Base-by-base conservation (phyloP, 2,888 invertebrate species). In the Leptarthrus brevirostris region DNA sequence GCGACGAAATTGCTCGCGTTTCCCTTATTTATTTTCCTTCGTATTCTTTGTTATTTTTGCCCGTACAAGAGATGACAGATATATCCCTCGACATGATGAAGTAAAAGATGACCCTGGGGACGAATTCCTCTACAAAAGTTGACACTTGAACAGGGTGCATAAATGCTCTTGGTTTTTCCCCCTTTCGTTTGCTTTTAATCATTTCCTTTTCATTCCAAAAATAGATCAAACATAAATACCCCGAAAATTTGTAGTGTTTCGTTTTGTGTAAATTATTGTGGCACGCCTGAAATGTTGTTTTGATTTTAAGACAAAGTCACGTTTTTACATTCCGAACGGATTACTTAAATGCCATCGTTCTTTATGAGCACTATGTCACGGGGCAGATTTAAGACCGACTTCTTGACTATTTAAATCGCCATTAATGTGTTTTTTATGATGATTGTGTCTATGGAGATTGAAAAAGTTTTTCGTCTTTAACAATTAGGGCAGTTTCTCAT, bases 251-350 rank as follows among this genome's bases (percentile, higher is more conserved):
- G 49, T 64, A 53, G 44, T 72, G 14, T 36, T 71, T 40, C 30
- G 26, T 44, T 49, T 64, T 61, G 64, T 52, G 56, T 74, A 69
- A 74, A 74, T 74, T 74, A 69, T 74, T 74, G 74, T 69, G 74
- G 74, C 74, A 74, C 74, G 74, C 74, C 69, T 74, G 74, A 69
- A 69, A 74, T 74, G 74, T 74, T 64, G 30, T 73, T 73, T 52
- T 61, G 36, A 58, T 73, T 64, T 64, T 36, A 20, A 47, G 73
- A 64, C 73, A 64, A 73, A 73, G 73, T 73, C 73, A 73, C 73
- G 73, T 73, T 73, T 73, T 73, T 24, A 61, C 14, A 49, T 66
- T 66, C 49, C 49, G 30, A 66, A 26, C 16, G 49, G 66, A 66
- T 66, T 66, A 66, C 66, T 49, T 16, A 18, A 8, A 49, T 44